Percentiles rank a stretch among this genome's conserved stretches.
phyloP scores from a whole-genome alignment of 1,140 invertebrate genomes.

The Drosophila biarmipes region DNA sequence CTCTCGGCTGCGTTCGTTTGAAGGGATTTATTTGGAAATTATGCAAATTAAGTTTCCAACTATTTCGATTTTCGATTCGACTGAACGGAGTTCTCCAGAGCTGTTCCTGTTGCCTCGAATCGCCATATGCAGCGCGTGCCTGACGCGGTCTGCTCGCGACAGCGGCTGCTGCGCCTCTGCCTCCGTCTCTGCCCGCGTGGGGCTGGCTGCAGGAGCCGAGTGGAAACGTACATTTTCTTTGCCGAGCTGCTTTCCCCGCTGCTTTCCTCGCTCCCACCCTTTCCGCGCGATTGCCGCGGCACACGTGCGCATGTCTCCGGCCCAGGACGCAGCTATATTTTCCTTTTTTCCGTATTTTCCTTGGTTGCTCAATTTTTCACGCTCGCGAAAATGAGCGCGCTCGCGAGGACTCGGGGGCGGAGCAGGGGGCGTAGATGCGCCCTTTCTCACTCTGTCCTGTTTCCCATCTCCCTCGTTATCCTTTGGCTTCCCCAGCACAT shows the following conservation, averaged over 20 bases:
- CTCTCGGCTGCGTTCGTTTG: constrained; percentile 37
- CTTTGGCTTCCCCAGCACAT: constrained; percentile 45
- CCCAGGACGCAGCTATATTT: constrained; percentile 58
- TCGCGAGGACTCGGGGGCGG: constrained; percentile 10
- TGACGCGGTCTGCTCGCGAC: constrained; percentile 53
- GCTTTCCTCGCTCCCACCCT: constrained; percentile 50
- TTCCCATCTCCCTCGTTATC: constrained; percentile 50
- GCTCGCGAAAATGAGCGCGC: constrained; percentile 80
- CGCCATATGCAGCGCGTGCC: constrained; percentile 60
- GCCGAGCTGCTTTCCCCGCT: constrained; percentile 36
- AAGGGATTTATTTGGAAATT: constrained; percentile 71
- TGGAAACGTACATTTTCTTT: constrained; percentile 64
- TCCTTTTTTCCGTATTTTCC: constrained; percentile 48
- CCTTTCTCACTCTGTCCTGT: constrained; percentile 16
- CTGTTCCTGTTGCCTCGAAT: constrained; percentile 17
- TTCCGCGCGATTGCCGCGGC: constrained; percentile 33
- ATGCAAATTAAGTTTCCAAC: constrained; percentile 74
- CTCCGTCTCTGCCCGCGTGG: constrained; percentile 41
- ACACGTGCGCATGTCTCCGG: constrained; percentile 77
- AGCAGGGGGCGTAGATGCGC: constrained; percentile 9
- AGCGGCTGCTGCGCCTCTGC: constrained; percentile 66
- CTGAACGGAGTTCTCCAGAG: constrained; percentile 3
- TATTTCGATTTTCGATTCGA: constrained; percentile 56
- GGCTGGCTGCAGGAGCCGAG: constrained; percentile 67
- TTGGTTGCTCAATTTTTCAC: constrained; percentile 69